Conservation (phyloP, 2,888 invertebrate genomes). For the Incurvaria masculella region DNA sequence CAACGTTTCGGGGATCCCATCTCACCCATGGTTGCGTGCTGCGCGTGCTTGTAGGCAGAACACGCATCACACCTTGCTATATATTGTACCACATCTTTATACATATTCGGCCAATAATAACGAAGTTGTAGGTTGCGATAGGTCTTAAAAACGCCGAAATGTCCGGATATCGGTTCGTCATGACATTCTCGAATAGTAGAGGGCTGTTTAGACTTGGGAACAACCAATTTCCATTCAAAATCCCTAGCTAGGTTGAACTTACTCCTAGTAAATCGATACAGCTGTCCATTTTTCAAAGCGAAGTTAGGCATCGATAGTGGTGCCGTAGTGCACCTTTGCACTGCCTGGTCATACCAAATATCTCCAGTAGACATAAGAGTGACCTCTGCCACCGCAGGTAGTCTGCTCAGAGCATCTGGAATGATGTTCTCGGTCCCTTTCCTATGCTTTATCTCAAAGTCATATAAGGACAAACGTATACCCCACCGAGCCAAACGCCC, state of each 20-base stretch:
- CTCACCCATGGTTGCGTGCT: slow-evolving; percentile 12
- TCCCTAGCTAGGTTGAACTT: no score
- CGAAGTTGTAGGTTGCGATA: slow-evolving; percentile 13
- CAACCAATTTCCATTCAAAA: no score
- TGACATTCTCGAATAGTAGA: not conserved
- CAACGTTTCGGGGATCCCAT: slow-evolving; percentile 18
- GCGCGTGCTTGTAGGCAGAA: slow-evolving; percentile 10
- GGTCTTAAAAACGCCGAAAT: slow-evolving; percentile 18
- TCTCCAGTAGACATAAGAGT: no score
- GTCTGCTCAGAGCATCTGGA: slow-evolving; percentile 11
- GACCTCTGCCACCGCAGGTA: no score
- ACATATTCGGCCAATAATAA: slow-evolving; percentile 18
- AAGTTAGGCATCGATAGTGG: no score
- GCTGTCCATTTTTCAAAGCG: no score
- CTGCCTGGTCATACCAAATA: no score
- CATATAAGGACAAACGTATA: slow-evolving; percentile 2
- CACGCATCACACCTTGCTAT: slow-evolving; percentile 12
- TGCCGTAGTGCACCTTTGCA: no score
- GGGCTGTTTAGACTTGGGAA: no score
- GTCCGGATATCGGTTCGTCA: slow-evolving; percentile 13
- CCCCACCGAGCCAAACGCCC: slow-evolving; percentile 7
- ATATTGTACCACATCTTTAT: slow-evolving; percentile 12
- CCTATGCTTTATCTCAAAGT: slow-evolving; percentile 9
- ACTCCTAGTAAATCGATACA: no score
- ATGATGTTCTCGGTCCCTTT: slow-evolving; percentile 6